Base-by-base conservation (phyloP, 2,888 invertebrate genomes). In the Aspidiotus destructor region DNA sequence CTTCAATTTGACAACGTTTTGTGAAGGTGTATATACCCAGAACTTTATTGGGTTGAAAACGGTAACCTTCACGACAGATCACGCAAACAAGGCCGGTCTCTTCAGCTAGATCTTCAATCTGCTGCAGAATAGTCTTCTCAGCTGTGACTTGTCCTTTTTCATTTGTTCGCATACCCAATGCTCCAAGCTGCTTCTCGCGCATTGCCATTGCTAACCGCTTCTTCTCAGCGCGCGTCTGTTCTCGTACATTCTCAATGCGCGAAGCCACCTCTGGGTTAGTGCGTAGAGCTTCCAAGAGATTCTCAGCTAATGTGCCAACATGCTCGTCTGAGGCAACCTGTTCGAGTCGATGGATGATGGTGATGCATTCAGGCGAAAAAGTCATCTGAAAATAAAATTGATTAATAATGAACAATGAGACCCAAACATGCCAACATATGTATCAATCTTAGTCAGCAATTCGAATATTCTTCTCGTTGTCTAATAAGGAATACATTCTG, bases 141-240 rank as follows among this genome's bases (percentile, higher is more conserved):
- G 95, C 95, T 0, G 92, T 94, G 15, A 86, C 84, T 79, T 96
- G 95, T 0, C 97, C 98, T 77, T 95, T 95, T 76, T 96, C 96
- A 80, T 97, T 97, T 2, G 96, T 94, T 75, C 93, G 83, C 87
- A 92, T 92, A 69, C 97, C 97, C 69, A 98, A 81, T 17, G 94
- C 94, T 71, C 92, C 93, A 28, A 99, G 81, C 76, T 98, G 97
- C 73, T 96, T 92, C 77, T 96, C 92, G 61, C 98, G 83, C 80
- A 96, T 97, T 0, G 95, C 96, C 98, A 98, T 98, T 0, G 98
- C 98, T 67, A 98, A 80, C 0, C 95, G 86, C 78, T 98, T 97
- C 84, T 98, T 98, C 77, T 98, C 97, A 75, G 92, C 86, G 72
- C 93, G 83, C 0, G 98, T 99, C 75, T 94, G 93, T 74, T 93